A percentile compares a stretch with the other conserved stretches of the same genome.
Evolutionary conservation across 2,113 vertebrate species (phyloP).

Genomic region (Vulpes lagopus): DNA sequence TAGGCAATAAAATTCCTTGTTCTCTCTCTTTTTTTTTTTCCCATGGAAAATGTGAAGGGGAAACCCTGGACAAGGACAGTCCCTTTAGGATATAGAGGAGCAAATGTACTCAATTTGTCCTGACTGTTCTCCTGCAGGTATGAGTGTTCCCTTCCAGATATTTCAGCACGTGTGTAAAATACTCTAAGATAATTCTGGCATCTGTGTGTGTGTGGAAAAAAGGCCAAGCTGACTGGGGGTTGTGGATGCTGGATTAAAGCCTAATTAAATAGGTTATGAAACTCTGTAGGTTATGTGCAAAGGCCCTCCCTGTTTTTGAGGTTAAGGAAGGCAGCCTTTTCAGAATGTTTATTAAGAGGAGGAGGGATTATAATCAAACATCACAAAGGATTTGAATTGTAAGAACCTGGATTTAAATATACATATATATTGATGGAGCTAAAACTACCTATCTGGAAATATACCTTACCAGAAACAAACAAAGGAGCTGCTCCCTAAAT

Average conservation of each 20-base stretch:
- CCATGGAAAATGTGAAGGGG: too few relatives aligned
- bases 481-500: not conserved
- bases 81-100: not conserved
- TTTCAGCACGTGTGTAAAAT: slow-evolving; percentile 13
- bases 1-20: not conserved
- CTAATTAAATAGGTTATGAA: slow-evolving; percentile 72
- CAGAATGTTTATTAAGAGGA: slow-evolving; percentile 39
- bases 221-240: not conserved
- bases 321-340: slow-evolving; percentile 28
- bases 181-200: slow-evolving; percentile 62
- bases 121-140: not conserved
- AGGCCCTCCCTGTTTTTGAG: not conserved
- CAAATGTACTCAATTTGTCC: not conserved
- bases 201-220: not conserved
- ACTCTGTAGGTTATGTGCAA: not conserved
- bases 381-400: slow-evolving; percentile 45
- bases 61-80: not conserved
- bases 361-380: not conserved
- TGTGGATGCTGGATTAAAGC: slow-evolving; percentile 46
- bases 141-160: slow-evolving; percentile 11
- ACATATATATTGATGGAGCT: not conserved
- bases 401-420: not conserved
- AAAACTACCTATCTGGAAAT: slow-evolving; percentile 6
- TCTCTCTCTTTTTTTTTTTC: not conserved
- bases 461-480: not conserved